phyloP scores from a whole-genome alignment of 2,113 vertebrate genomes.

The Archilochus colubris region DNA sequence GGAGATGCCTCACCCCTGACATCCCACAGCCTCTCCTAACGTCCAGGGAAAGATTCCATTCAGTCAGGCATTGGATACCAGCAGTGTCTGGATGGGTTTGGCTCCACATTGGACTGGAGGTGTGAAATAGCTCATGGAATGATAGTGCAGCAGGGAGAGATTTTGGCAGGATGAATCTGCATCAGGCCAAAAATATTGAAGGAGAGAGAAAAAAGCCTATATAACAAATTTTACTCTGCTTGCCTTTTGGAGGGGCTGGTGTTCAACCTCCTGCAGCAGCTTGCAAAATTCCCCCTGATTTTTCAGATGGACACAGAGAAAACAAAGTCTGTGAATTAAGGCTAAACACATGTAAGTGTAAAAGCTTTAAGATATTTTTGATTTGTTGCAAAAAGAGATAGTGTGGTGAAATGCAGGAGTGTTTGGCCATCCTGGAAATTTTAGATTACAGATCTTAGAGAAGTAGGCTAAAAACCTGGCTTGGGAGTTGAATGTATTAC shows the following conservation, averaged over 20 bases:
- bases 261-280: not conserved
- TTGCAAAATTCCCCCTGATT: not conserved
- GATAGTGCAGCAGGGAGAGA: not conserved
- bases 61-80: not conserved
- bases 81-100: not conserved
- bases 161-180: not conserved
- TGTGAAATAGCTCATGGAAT: constrained; percentile 44
- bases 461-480: not conserved
- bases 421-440: not conserved
- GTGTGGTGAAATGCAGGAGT: not conserved
- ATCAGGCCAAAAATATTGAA: not conserved
- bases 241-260: not conserved
- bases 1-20: not conserved
- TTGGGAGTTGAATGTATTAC: not conserved
- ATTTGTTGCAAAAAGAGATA: not conserved
- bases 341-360: not conserved
- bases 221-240: not conserved
- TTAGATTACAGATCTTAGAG: not conserved
- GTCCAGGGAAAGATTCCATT: constrained; percentile 5
- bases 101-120: not conserved
- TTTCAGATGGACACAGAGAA: not conserved
- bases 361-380: not conserved
- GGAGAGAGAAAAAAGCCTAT: not conserved
- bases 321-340: not conserved
- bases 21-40: not conserved